These are phyloP conservation scores for Amorpha juglandis DNA, from an alignment of 2,888 invertebrate genomes.

Conservation along the genomic window DNA sequence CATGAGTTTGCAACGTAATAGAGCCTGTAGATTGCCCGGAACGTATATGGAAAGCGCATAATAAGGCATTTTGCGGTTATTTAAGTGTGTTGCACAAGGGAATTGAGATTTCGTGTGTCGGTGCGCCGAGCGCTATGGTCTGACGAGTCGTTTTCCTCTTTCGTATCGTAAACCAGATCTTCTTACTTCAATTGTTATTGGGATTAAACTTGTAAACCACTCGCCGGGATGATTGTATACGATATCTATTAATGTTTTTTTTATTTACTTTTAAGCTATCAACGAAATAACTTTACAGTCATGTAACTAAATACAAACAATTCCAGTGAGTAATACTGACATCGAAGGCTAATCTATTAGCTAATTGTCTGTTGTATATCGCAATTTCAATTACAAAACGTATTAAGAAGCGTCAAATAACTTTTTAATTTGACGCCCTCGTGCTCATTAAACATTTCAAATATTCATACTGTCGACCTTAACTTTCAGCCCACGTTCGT, in stretches of 20 bases:
- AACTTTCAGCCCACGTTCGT: constrained; percentile 70
- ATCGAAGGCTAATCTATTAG: not conserved
- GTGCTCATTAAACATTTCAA: constrained; percentile 37
- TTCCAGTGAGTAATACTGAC: not conserved
- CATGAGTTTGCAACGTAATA: constrained; percentile 73
- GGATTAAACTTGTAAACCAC: constrained; percentile 73
- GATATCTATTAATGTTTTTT: constrained; percentile 68
- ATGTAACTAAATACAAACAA: not conserved
- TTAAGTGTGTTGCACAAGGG: constrained; percentile 79
- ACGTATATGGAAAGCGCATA: constrained; percentile 82
- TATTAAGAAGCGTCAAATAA: constrained; percentile 19
- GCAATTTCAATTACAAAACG: constrained; percentile 17
- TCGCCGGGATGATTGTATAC: constrained; percentile 56
- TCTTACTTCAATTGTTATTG: constrained; percentile 70
- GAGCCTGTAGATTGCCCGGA: constrained; percentile 74
- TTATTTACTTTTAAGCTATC: constrained; percentile 37
- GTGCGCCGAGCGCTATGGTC: constrained; percentile 66
- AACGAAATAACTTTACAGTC: constrained; percentile 2
- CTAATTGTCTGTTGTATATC: constrained; percentile 15
- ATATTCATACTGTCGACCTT: constrained; percentile 72
- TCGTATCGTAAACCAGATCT: constrained; percentile 72
- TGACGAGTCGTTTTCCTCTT: constrained; percentile 59
- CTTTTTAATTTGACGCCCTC: constrained; percentile 24
- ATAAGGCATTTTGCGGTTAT: constrained; percentile 83
- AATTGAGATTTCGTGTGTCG: constrained; percentile 81